phyloP scores from a whole-genome alignment of 2,113 vertebrate genomes.

The Chaetops frenatus region DNA sequence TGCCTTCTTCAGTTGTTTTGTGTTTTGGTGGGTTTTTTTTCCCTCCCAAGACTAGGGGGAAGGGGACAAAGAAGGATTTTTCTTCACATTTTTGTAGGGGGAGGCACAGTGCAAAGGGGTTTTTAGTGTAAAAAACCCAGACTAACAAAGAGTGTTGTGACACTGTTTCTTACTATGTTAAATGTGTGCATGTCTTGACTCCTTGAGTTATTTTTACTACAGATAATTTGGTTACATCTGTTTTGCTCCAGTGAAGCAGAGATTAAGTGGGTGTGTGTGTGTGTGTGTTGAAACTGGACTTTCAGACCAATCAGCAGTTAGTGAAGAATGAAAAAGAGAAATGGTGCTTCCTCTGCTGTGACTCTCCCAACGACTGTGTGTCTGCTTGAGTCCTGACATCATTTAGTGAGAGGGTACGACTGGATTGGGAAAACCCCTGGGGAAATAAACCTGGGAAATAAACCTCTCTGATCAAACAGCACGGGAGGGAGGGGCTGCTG shows the following conservation, averaged over 20 bases:
- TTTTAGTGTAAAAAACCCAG: neutral
- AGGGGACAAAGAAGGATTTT: neutral
- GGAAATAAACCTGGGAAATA: neutral
- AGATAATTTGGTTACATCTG: conserved; percentile 11
- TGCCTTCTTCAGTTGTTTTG: neutral
- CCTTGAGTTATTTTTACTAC: neutral
- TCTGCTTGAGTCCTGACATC: neutral
- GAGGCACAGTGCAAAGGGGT: neutral
- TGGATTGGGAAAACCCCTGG: neutral
- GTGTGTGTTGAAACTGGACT: neutral
- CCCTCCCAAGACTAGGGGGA: rapidly evolving
- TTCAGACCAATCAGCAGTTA: neutral
- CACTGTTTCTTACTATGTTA: neutral
- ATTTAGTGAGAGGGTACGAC: neutral
- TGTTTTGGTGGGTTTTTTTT: too few relatives aligned
- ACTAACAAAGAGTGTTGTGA: neutral
- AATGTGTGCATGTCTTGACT: neutral
- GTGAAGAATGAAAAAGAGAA: neutral
- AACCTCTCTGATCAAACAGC: neutral
- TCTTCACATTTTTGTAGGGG: neutral
- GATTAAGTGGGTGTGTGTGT: neutral
- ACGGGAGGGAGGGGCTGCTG: neutral
- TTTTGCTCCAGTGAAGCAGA: conserved; percentile 24
- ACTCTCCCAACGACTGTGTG: neutral
- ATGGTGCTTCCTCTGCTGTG: neutral